These are phyloP conservation scores for Crotalus horridus DNA, from an alignment of 2,113 vertebrate genomes.

Conservation along the genomic window DNA sequence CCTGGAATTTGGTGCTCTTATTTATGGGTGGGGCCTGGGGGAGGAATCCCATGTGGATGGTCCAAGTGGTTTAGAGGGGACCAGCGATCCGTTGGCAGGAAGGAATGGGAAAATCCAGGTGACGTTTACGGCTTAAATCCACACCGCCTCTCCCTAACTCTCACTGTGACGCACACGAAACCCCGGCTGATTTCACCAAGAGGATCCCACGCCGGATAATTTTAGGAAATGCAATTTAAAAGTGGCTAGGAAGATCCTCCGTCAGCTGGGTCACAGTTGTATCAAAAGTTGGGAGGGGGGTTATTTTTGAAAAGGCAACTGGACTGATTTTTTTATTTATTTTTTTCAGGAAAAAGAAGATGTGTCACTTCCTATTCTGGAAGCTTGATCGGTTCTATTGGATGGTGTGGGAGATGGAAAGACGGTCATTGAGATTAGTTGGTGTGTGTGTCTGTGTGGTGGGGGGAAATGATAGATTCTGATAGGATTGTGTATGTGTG, in stretches of 20 bases:
- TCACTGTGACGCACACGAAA: background rate
- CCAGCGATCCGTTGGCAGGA: background rate
- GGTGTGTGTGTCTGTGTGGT: background rate
- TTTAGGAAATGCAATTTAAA: background rate
- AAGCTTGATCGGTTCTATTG: background rate
- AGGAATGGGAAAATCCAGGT: background rate
- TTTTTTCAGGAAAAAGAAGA: background rate
- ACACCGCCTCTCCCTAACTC: rapidly evolving
- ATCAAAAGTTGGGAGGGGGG: background rate
- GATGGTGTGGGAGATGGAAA: background rate
- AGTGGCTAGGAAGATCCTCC: background rate
- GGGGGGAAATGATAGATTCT: no score
- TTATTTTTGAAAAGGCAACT: background rate
- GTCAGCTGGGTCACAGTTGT: background rate
- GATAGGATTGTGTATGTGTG: no score
- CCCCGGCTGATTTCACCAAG: background rate
- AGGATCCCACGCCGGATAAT: background rate
- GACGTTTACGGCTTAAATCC: background rate
- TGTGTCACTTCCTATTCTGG: background rate
- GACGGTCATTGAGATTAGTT: background rate
- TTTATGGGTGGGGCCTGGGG: background rate
- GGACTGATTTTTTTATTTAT: no score
- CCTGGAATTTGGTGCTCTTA: background rate
- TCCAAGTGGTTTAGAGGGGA: background rate
- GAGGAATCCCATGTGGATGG: background rate